Conservation (phyloP, 2,888 invertebrate genomes). For the Chaetogeoica ovagalla region DNA sequence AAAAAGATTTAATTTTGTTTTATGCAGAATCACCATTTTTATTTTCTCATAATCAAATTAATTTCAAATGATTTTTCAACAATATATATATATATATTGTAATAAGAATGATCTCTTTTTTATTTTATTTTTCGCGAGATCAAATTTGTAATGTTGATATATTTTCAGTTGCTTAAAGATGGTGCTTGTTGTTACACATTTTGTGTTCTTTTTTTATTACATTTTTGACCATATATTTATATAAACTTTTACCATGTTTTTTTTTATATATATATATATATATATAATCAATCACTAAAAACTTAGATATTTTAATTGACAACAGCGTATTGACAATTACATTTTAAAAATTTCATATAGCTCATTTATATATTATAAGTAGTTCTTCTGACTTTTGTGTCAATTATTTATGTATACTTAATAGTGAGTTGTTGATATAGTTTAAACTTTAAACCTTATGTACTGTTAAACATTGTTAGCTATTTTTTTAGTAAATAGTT, state of each 20-base stretch:
- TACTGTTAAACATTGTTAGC: constrained; percentile 44
- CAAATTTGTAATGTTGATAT: constrained; percentile 24
- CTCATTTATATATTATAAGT: constrained; percentile 44
- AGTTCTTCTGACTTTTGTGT: constrained; percentile 51
- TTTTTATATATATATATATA: constrained; percentile 15
- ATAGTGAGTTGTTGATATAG: constrained; percentile 51
- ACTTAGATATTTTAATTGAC: constrained; percentile 32
- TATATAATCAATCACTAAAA: background rate
- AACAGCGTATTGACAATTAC: constrained; percentile 50
- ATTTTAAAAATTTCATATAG: constrained; percentile 43
- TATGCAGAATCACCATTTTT: constrained; percentile 25
- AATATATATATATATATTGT: constrained; percentile 11
- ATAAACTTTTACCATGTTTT: constrained; percentile 37
- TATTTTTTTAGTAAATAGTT: constrained; percentile 11
- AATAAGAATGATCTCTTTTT: constrained; percentile 35
- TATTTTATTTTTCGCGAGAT: constrained; percentile 14
- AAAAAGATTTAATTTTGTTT: constrained; percentile 38
- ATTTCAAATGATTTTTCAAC: constrained; percentile 11
- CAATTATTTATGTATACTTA: constrained; percentile 53
- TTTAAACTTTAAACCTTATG: constrained; percentile 43
- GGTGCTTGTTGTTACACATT: constrained; percentile 51
- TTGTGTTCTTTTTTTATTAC: constrained; percentile 51
- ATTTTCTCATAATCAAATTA: constrained; percentile 8
- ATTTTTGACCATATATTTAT: constrained; percentile 51
- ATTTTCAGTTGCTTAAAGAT: constrained; percentile 44